These are phyloP conservation scores for Pterophyllum scalare DNA, from an alignment of 2,113 vertebrate genomes.

Conservation along the genomic window DNA sequence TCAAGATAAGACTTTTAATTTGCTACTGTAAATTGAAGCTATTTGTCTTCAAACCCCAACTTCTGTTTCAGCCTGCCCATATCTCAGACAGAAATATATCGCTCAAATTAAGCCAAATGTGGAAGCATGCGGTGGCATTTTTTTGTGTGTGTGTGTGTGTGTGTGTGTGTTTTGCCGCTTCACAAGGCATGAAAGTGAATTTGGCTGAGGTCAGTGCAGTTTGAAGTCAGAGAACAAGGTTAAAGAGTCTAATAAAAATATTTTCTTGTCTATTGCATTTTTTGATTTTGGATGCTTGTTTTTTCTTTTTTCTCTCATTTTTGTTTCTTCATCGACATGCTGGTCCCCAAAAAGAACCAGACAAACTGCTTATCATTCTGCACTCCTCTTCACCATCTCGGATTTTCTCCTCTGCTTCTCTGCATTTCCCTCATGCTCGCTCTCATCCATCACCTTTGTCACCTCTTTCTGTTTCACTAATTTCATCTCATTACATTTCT, in stretches of 20 bases:
- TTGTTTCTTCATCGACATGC: not conserved
- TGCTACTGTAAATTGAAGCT: slow-evolving; percentile 79
- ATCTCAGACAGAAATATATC: slow-evolving; percentile 73
- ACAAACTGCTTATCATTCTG: not conserved
- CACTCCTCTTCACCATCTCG: not conserved
- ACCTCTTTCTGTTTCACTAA: slow-evolving; percentile 51
- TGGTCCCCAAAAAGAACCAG: not conserved
- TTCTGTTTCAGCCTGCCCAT: slow-evolving; percentile 70
- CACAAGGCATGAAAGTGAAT: slow-evolving; percentile 62
- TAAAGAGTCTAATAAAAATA: not conserved
- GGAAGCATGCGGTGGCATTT: slow-evolving; percentile 1
- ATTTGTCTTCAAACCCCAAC: slow-evolving; percentile 77
- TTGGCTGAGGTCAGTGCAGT: slow-evolving; percentile 21
- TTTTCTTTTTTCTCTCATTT: not conserved
- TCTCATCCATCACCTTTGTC: slow-evolving; percentile 35
- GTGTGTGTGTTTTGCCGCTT: slow-evolving; percentile 31
- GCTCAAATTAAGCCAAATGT: slow-evolving; percentile 62
- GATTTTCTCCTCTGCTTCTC: not conserved
- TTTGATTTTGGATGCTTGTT: slow-evolving; percentile 4
- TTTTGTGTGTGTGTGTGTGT: no score
- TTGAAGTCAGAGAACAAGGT: slow-evolving; percentile 39
- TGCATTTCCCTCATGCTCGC: not conserved
- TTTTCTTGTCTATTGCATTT: slow-evolving; percentile 14
- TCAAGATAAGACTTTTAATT: slow-evolving; percentile 78
- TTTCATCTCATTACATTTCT: slow-evolving; percentile 43